Percentiles rank a stretch among this genome's conserved stretches.
Conservation (phyloP, 2,797 vertebrate genomes). For the Silurus aristotelis region DNA sequence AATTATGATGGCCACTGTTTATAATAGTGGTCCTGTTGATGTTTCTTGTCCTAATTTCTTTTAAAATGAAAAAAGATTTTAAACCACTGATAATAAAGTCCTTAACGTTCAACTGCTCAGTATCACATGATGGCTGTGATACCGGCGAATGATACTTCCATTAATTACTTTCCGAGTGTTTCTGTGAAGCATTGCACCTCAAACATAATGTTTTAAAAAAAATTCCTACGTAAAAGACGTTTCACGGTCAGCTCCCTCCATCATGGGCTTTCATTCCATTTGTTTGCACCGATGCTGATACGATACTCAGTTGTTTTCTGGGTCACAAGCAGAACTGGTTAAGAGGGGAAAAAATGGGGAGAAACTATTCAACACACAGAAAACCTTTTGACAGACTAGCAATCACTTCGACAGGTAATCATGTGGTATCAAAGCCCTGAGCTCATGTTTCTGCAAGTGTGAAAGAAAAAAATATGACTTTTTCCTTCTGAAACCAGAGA, state of each 20-base stretch:
- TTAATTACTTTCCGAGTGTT: neutral
- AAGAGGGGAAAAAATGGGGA: conserved; percentile 1
- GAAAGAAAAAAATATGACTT: neutral
- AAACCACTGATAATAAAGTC: no score
- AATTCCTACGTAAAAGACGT: neutral
- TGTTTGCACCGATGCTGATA: conserved; percentile 24
- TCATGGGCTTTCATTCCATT: conserved; percentile 43
- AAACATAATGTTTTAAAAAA: neutral
- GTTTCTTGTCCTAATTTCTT: neutral
- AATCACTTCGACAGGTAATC: conserved; percentile 45
- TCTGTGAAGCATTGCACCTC: neutral
- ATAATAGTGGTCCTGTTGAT: neutral
- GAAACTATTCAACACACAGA: conserved; percentile 14
- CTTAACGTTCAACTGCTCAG: no score
- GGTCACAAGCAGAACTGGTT: conserved; percentile 48
- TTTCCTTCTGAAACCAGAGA: neutral
- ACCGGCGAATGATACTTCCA: neutral
- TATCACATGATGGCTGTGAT: neutral
- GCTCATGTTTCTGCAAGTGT: conserved; percentile 30
- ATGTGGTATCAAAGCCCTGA: conserved; percentile 28
- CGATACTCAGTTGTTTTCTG: conserved; percentile 40
- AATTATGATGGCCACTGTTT: neutral
- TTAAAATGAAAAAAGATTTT: neutral
- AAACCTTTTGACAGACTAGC: conserved; percentile 34
- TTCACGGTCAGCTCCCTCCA: conserved; percentile 29